phyloP scores from a whole-genome alignment of 2,888 invertebrate species.

The Mimachlamys varia region DNA sequence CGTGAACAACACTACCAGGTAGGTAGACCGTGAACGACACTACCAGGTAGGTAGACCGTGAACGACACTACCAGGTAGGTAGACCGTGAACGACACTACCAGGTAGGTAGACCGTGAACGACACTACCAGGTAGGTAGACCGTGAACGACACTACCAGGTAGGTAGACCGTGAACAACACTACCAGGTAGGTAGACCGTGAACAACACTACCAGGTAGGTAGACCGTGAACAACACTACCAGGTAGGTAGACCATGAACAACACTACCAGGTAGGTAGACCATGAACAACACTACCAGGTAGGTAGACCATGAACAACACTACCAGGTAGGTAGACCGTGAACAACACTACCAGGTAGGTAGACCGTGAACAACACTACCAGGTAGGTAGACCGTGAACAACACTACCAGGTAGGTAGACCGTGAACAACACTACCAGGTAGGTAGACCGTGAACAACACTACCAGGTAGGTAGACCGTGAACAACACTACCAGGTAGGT shows the following conservation, averaged over 20 bases:
- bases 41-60: conserved; percentile 74
- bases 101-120: conserved; percentile 79
- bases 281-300: conserved; percentile 74
- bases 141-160: conserved; percentile 83
- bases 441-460: conserved; percentile 42
- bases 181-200: conserved; percentile 74
- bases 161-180: conserved; percentile 42
- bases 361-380: conserved; percentile 44
- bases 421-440: conserved; percentile 74
- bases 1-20: conserved; percentile 74
- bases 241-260: conserved; percentile 70
- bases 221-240: conserved; percentile 44
- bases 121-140: conserved; percentile 82
- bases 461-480: conserved; percentile 74
- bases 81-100: conserved; percentile 82
- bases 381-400: conserved; percentile 71
- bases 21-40: conserved; percentile 82
- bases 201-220: conserved; percentile 75
- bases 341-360: conserved; percentile 75
- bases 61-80: conserved; percentile 83
- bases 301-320: conserved; percentile 41
- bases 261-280: conserved; percentile 75
- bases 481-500: conserved; percentile 75
- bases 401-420: conserved; percentile 75
- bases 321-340: conserved; percentile 74